phyloP scores from a whole-genome alignment of 1,140 invertebrate genomes.

The Ephestia elutella region DNA sequence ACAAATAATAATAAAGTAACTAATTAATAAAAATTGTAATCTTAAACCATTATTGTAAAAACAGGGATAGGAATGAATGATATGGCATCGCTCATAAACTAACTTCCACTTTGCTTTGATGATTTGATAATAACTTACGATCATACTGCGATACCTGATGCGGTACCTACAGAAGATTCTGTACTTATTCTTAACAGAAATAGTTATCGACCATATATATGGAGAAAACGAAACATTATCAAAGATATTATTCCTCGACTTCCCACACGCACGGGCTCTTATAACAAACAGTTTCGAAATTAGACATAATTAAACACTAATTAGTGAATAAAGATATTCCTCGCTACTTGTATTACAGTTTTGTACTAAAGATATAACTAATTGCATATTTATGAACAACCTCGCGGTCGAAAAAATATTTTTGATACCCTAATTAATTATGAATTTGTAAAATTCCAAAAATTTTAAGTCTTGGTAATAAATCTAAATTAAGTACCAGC shows the following conservation, averaged over 20 bases:
- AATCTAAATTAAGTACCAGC: background rate
- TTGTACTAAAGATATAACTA: background rate
- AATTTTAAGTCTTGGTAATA: background rate
- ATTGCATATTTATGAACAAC: slow-evolving; percentile 1
- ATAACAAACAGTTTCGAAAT: background rate
- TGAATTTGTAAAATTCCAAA: background rate
- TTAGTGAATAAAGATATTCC: slow-evolving; percentile 2
- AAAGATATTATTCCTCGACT: background rate
- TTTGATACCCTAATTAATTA: background rate
- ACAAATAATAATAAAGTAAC: no score
- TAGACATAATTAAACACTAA: background rate
- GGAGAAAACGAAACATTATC: no score
- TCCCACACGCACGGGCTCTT: background rate
- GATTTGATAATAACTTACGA: no score
- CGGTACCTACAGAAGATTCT: no score
- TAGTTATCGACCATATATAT: no score
- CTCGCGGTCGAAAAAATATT: background rate
- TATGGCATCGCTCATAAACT: no score
- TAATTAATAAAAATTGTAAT: no score
- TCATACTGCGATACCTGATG: no score
- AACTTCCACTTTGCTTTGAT: no score
- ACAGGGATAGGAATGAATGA: no score
- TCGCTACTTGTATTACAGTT: slow-evolving; percentile 2
- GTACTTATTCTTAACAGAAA: no score
- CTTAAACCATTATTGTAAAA: no score